These are phyloP conservation scores for Phenacoccus solenopsis DNA, from an alignment of 1,140 invertebrate genomes.

Conservation along the genomic window DNA sequence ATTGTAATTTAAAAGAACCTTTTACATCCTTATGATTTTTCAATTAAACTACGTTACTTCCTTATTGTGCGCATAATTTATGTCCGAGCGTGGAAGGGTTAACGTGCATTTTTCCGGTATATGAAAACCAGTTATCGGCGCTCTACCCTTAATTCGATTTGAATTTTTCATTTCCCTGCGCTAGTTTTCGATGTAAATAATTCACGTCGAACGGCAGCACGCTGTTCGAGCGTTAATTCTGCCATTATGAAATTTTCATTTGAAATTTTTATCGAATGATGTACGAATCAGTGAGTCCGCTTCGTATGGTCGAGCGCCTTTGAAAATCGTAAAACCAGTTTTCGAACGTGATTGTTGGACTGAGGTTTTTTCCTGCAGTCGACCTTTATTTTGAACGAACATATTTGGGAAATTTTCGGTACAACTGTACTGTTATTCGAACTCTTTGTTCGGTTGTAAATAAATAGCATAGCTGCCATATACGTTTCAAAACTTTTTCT, in stretches of 20 bases:
- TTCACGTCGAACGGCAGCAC: background rate
- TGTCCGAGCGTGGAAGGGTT: background rate
- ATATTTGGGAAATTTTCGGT: too few species aligned
- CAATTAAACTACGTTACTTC: slow-evolving; percentile 13
- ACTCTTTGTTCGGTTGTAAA: too few species aligned
- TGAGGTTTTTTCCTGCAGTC: background rate
- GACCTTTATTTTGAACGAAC: too few species aligned
- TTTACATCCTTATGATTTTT: slow-evolving; percentile 17
- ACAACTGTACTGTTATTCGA: too few species aligned
- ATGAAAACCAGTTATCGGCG: background rate
- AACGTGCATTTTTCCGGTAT: background rate
- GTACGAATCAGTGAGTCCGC: background rate
- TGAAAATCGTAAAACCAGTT: background rate
- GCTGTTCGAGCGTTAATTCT: background rate
- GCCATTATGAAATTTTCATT: background rate
- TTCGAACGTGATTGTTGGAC: background rate
- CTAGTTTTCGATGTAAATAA: background rate
- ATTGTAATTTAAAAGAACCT: slow-evolving; percentile 12
- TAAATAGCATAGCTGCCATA: too few species aligned
- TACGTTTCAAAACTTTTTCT: too few species aligned
- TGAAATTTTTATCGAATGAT: background rate
- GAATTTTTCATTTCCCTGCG: background rate
- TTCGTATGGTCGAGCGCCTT: background rate
- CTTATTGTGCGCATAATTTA: slow-evolving; percentile 7
- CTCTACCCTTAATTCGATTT: background rate